Evolutionary conservation across 2,797 vertebrate species (phyloP).

Genomic region (Leucoraja ocellata): DNA sequence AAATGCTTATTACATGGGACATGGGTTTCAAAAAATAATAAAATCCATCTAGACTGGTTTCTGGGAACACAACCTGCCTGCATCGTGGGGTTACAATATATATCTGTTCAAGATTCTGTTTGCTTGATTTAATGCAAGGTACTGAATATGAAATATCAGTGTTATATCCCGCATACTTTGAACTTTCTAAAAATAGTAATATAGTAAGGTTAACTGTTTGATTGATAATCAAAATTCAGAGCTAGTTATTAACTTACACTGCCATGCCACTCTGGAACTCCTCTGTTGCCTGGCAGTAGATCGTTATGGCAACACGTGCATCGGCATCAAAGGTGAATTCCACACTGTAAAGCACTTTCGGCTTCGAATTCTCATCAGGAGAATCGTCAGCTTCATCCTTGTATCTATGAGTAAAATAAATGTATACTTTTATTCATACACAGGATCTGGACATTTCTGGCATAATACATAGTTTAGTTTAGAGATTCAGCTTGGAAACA

Average conservation of each 20-base stretch:
- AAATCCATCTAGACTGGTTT: too few relatives aligned
- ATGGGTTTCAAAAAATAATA: too few relatives aligned
- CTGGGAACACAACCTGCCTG: too few relatives aligned
- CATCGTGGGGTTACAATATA: too few relatives aligned
- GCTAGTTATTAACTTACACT: conserved; percentile 65
- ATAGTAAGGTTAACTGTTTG: background rate
- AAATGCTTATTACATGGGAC: too few relatives aligned
- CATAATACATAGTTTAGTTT: too few relatives aligned
- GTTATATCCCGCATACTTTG: background rate
- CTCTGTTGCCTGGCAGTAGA: conserved; percentile 92
- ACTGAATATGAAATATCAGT: background rate
- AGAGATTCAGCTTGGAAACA: too few relatives aligned
- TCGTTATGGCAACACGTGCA: conserved; percentile 87
- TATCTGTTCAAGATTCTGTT: too few relatives aligned
- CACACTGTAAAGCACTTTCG: conserved; percentile 82
- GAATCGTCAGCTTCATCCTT: conserved; percentile 87
- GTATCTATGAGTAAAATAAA: conserved; percentile 61
- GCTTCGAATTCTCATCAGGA: conserved; percentile 74
- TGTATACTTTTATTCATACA: background rate
- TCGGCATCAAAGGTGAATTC: conserved; percentile 97
- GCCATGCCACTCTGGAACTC: conserved; percentile 91
- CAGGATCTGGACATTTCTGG: background rate
- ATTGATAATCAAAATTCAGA: conserved; percentile 1
- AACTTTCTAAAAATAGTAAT: background rate
- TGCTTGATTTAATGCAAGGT: background rate